These are phyloP conservation scores for Busseola fusca DNA, from an alignment of 2,888 invertebrate genomes.

Conservation along the genomic window DNA sequence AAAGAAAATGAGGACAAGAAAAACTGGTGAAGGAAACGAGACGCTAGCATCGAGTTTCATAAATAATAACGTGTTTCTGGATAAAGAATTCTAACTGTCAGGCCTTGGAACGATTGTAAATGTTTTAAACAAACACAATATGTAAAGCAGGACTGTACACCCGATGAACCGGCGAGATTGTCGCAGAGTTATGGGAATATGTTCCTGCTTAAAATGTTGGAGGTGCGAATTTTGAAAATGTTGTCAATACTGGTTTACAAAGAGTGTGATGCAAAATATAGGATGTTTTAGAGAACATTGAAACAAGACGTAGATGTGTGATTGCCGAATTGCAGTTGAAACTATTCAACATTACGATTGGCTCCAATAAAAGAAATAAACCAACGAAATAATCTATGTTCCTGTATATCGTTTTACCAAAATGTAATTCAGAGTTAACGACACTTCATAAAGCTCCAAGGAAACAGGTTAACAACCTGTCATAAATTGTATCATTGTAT, in stretches of 20 bases:
- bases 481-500: slow-evolving; percentile 30
- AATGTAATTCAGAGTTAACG: slow-evolving; percentile 16
- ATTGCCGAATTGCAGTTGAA: neutral
- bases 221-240: slow-evolving; percentile 48
- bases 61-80: slow-evolving; percentile 66
- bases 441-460: slow-evolving; percentile 13
- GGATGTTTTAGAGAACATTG: neutral
- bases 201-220: slow-evolving; percentile 44
- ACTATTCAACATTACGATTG: neutral
- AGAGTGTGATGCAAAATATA: neutral
- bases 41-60: slow-evolving; percentile 48
- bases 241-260: slow-evolving; percentile 26
- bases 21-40: slow-evolving; percentile 61
- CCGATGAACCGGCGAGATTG: slow-evolving; percentile 58
- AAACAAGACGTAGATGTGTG: neutral
- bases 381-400: neutral
- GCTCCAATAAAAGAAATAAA: neutral
- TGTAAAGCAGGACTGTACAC: slow-evolving; percentile 54
- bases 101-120: slow-evolving; percentile 57
- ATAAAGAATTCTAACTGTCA: slow-evolving; percentile 63
- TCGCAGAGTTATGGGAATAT: slow-evolving; percentile 51
- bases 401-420: neutral
- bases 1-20: slow-evolving; percentile 58
- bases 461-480: slow-evolving; percentile 10
- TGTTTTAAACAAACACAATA: slow-evolving; percentile 58